Evolutionary conservation across 37 sponge, comb jelly and placozoan genomes (phyloP), one percentile per base, ranked within the genome.

Genomic region (Beroe ovata): DNA sequence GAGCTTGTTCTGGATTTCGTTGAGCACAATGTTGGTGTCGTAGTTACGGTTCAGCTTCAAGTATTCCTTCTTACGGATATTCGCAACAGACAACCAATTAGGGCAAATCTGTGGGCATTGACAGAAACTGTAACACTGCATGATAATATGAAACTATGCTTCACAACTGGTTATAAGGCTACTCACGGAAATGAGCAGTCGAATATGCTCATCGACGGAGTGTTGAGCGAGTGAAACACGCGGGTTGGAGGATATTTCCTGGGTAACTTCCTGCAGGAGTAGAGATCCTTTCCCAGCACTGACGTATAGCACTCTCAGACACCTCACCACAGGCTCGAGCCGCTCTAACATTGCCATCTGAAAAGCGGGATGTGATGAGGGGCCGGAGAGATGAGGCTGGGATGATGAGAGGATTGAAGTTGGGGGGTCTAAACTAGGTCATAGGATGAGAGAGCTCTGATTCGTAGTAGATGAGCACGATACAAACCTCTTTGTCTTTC

Each of bases 281-380:
- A 77, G n/a, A 36, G 54, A 77, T 6, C 84, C 84, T 25, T 77
- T 77, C 1, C 84, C 84, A 8, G 84, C 84, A 42, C 84, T 77
- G 47, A 77, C 28, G 25, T 77, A 77, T 6, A 77, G 21, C 84
- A 77, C 84, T 42, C 84, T 39, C 54, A 77, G 84, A 40, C 84
- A 77, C 26, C 84, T 42, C 11, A 77, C 47, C 25, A 77, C n/a
- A 0, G 54, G 42, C 47, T 77, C 84, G 6, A 39, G 28, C 33
- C 84, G 4, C 25, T 39, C 42, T 16, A 77, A 19, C 84, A 77
- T 77, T 54, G n/a, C 84, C 22, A 77, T 21, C 84, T 77, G 69
- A 16, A 19, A 16, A n/a, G n/a, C n/a, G n/a, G n/a, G n/a, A n/a
- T n/a, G n/a, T n/a, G 11, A 47, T 47, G 54, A 11, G 54, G 54